These are phyloP conservation scores for Misgurnus mizolepis DNA, from an alignment of 2,113 vertebrate genomes.

Conservation along the genomic window DNA sequence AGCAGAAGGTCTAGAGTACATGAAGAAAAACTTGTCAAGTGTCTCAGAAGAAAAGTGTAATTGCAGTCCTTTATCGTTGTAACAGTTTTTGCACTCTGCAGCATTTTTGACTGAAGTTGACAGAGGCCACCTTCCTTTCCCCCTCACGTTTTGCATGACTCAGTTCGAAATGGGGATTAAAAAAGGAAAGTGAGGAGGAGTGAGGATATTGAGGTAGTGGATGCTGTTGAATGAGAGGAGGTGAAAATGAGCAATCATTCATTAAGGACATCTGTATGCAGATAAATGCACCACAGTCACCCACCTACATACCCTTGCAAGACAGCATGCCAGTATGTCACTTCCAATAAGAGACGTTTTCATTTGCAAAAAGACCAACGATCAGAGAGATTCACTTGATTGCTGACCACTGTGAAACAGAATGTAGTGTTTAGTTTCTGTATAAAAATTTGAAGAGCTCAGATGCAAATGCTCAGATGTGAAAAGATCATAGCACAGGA, in stretches of 20 bases:
- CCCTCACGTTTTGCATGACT: conserved; percentile 14
- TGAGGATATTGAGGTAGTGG: conserved; percentile 9
- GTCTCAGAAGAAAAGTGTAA: conserved; percentile 6
- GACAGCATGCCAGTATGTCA: neutral
- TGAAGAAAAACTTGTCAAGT: conserved; percentile 3
- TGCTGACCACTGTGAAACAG: neutral
- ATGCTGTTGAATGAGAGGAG: conserved; percentile 13
- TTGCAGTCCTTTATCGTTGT: conserved; percentile 1
- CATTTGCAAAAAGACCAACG: neutral
- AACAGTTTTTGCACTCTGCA: neutral
- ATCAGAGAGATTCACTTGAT: conserved; percentile 5
- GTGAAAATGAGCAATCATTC: conserved; percentile 16
- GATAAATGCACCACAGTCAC: conserved; percentile 23
- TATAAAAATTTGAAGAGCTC: no score
- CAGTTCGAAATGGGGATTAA: conserved; percentile 5
- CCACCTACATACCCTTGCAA: conserved; percentile 23
- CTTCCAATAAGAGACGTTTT: conserved; percentile 5
- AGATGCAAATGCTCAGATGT: no score
- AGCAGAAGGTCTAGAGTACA: neutral
- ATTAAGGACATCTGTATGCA: conserved; percentile 36
- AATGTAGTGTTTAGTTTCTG: neutral
- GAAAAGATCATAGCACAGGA: neutral
- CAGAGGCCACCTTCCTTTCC: neutral
- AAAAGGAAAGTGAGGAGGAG: conserved; percentile 3
- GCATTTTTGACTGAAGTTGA: neutral